A percentile compares a stretch with the other conserved stretches of the same genome.
Conservation (phyloP, 1,140 invertebrate genomes). For the Tribolium castaneum region DNA sequence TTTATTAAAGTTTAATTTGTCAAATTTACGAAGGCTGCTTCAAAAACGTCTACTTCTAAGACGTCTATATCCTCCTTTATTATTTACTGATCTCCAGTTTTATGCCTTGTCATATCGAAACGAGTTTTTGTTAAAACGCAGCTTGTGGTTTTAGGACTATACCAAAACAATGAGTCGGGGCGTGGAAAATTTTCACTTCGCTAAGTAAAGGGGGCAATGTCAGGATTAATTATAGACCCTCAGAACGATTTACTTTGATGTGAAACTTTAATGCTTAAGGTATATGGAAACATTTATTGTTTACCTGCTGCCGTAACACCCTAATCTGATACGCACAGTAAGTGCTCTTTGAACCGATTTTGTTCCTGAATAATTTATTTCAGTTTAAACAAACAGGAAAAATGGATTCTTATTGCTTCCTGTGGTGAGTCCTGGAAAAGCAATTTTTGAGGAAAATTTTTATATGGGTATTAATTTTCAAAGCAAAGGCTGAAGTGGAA, state of each 20-base stretch:
- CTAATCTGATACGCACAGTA: neutral
- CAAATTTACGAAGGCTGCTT: neutral
- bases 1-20: conserved; percentile 23
- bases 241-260: conserved; percentile 23
- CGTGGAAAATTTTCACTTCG: conserved; percentile 12
- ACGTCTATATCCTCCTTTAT: neutral
- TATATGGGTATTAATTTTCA: conserved; percentile 29
- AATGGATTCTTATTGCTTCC: neutral
- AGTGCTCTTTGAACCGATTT: neutral
- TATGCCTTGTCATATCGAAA: neutral
- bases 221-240: conserved; percentile 20
- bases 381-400: neutral
- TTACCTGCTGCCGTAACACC: neutral
- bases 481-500: conserved; percentile 7
- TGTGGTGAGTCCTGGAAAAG: neutral
- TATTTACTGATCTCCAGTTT: neutral
- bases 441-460: neutral
- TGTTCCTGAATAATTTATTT: neutral
- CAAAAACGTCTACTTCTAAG: neutral
- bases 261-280: conserved; percentile 1
- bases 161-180: conserved; percentile 18
- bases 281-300: neutral
- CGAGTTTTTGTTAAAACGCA: neutral
- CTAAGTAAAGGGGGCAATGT: conserved; percentile 2
- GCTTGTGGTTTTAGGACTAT: conserved; percentile 28